Base-by-base conservation (phyloP, 2,888 invertebrate genomes). In the Drosophila cognata region DNA sequence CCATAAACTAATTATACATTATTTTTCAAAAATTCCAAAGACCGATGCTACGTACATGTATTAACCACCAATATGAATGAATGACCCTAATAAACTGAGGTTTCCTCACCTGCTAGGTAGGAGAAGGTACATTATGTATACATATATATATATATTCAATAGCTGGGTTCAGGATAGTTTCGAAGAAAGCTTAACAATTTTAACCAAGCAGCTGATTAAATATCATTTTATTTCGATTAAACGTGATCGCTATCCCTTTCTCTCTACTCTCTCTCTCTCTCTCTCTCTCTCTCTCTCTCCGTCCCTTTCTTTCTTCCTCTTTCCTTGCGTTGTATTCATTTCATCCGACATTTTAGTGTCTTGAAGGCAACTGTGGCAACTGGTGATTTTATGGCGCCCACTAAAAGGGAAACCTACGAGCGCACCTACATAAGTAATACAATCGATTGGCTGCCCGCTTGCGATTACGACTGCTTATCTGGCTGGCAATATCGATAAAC, bases 351-450 rank as follows among this genome's bases (percentile, higher is more conserved):
- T 28, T 35, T 46, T 36, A 38, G 35, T 51, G 36, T n/a, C 60
- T 13, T 28, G 8, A 10, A 16, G 64, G 36, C 16, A 57, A 57
- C 41, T 65, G 43, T 56, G 48, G 46, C 70, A 74, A 71, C 63
- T 62, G 55, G 71, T 82, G 66, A 75, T 87, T 85, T 85, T 79
- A 89, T 66, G 75, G 69, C 73, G 57, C 73, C 61, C 89, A 82
- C 89, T 85, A 84, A 89, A 76, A 84, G 65, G 68, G 64, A 79
- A 89, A 89, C 84, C 88, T 87, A 87, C 89, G 88, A 81, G 79
- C 88, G 60, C 89, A 78, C 51, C 65, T 56, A 67, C 43, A 64
- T 59, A 74, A 68, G 70, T 68, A 68, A 68, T 51, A 43, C 68
- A 68, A 62, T 63, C 57, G 75, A 78, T 76, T 65, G 60, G 46